Percentiles rank a stretch among this genome's conserved stretches.
phyloP scores from a whole-genome alignment of 2,888 invertebrate species.

The Epinotia demarniana region DNA sequence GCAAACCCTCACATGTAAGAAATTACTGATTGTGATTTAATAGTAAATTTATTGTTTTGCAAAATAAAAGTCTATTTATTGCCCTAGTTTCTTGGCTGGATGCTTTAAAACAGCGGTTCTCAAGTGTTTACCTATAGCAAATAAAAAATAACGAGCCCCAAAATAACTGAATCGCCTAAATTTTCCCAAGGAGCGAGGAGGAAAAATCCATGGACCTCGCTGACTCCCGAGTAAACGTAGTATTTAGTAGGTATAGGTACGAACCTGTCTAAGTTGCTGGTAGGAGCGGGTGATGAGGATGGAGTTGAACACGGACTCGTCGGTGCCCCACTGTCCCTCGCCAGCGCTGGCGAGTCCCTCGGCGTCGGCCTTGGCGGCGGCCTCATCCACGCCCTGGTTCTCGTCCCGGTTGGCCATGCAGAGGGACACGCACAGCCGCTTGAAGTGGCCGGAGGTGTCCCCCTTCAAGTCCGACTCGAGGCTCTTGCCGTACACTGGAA shows the following conservation, averaged over 20 bases:
- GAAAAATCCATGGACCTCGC: too few relatives aligned
- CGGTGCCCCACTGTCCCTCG: slow-evolving; percentile 95
- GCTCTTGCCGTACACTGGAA: slow-evolving; percentile 90
- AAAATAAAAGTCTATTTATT: too few relatives aligned
- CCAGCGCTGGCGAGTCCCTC: slow-evolving; percentile 91
- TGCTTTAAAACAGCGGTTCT: neutral
- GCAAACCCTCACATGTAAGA: neutral
- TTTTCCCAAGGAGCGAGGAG: too few relatives aligned
- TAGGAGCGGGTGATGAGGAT: slow-evolving; percentile 95
- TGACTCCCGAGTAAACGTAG: too few relatives aligned
- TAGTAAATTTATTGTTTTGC: too few relatives aligned
- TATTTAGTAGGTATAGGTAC: neutral
- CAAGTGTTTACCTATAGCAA: neutral
- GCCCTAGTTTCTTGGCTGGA: too few relatives aligned
- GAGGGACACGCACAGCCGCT: slow-evolving; percentile 94
- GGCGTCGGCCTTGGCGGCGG: slow-evolving; percentile 92
- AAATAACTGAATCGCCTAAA: too few relatives aligned
- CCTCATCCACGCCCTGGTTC: slow-evolving; percentile 93
- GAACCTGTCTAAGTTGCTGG: slow-evolving; percentile 91
- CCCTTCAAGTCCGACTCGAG: slow-evolving; percentile 94
- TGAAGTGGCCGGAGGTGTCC: slow-evolving; percentile 98
- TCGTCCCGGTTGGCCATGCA: slow-evolving; percentile 96
- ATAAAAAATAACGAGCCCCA: neutral
- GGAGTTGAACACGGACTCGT: slow-evolving; percentile 94
- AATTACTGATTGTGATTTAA: neutral